Base-by-base conservation (phyloP, 2,113 vertebrate species). In the Pionites leucogaster region DNA sequence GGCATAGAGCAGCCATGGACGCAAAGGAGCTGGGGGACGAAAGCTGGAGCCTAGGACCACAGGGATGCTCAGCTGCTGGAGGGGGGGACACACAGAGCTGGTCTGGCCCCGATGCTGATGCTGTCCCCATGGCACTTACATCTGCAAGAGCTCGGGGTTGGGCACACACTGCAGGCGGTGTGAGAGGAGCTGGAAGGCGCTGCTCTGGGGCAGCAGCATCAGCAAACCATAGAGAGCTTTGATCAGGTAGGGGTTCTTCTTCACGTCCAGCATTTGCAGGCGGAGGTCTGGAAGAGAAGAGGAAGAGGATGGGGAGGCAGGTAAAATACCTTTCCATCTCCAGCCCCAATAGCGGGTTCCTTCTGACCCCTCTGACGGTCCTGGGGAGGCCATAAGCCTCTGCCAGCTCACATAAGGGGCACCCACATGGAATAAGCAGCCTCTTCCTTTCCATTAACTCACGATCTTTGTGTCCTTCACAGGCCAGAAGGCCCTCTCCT, bases 181-280 rank as follows among this genome's bases (percentile, higher is more conserved):
- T 1, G 99, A 99, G 18, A 99, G 98, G 90, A 99, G 98, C 98
- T 99, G 99, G 97, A 99, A 99, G 81, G 99, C 99, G 24, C 99
- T 99, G 97, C 99, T 99, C 98, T 99, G 99, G 3, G 99, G 99
- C 90, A 99, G 98, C 68, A 99, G 98, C 99, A 99, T 99, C 86
- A 99, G 98, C 65, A 99, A 98, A 12, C 99, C 99, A 0, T 99
- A 99, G 46, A 99, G 98, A 9, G 99, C 99, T 95, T 99, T 99
- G 96, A 99, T 99, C 97, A 99, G 98, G 97, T 99, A 99, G 0
- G 99, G 99, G 97, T 99, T 99, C 97, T 98, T 99, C 98, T 99
- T 99, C 96, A 99, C 99, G 0, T 99, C 99, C 69, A 99, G 98
- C 50, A 99, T 98, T 96, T 99, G 99, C 77, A 99, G 98, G 37